These are phyloP conservation scores for Sepiola atlantica DNA, from an alignment of 2,888 invertebrate species.

Conservation along the genomic window DNA sequence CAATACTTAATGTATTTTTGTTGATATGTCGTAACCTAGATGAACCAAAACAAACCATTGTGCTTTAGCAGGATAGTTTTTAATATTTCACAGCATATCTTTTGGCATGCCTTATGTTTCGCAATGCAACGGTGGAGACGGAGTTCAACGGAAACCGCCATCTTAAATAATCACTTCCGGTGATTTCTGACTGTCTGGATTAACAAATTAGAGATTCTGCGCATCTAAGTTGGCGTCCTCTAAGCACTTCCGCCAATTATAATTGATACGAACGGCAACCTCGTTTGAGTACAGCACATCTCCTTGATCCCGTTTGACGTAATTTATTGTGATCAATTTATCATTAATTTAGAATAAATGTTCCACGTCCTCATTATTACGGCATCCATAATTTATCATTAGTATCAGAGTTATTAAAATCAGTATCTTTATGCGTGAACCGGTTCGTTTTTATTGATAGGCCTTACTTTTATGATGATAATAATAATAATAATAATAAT, in stretches of 20 bases:
- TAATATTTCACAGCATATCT: no score
- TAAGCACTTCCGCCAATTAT: neutral
- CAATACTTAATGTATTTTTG: no score
- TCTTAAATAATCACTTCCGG: neutral
- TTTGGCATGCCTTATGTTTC: no score
- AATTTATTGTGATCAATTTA: neutral
- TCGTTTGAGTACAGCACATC: neutral
- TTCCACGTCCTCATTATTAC: neutral
- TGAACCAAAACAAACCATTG: no score
- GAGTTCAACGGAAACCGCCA: neutral
- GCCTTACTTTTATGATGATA: no score
- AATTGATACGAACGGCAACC: neutral
- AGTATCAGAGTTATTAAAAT: neutral
- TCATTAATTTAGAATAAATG: neutral
- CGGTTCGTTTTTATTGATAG: neutral
- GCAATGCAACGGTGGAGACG: no score
- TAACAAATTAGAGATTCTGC: neutral
- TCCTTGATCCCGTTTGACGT: neutral
- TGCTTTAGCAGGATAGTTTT: no score
- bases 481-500: no score
- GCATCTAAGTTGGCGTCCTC: neutral
- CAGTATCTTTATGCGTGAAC: neutral
- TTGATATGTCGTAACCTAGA: no score
- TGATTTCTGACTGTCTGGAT: neutral
- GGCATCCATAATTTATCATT: neutral